These are phyloP conservation scores for Caenorhabditis brenneri DNA, from an alignment of 1,140 invertebrate genomes.

Conservation along the genomic window DNA sequence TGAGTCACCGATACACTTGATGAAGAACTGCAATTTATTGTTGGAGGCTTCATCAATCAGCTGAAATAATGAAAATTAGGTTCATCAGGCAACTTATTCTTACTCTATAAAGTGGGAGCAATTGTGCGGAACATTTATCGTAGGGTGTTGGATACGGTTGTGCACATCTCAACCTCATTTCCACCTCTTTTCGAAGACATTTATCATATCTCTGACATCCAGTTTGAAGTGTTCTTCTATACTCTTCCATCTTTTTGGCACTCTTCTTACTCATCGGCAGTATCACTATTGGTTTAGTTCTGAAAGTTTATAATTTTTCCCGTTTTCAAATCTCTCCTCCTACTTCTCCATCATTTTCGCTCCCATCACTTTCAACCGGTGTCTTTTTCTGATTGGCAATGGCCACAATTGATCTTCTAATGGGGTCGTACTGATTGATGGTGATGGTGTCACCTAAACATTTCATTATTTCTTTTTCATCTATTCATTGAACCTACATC, in stretches of 20 bases:
- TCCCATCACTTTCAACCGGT: constrained; percentile 26
- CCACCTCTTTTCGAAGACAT: constrained; percentile 9
- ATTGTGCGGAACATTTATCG: constrained; percentile 7
- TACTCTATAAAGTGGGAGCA: constrained; percentile 20
- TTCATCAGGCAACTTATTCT: not conserved
- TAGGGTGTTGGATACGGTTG: constrained; percentile 16
- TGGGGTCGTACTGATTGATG: not conserved
- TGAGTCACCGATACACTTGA: not conserved
- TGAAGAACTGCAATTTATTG: constrained; percentile 30
- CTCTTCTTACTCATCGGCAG: constrained; percentile 7
- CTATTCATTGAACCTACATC: not conserved
- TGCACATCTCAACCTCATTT: constrained; percentile 15
- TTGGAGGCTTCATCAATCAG: constrained; percentile 9
- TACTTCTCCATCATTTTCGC: constrained; percentile 16
- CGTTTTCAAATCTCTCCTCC: not conserved
- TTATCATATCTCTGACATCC: constrained; percentile 21
- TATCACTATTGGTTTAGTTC: constrained; percentile 20
- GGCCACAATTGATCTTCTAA: constrained; percentile 8
- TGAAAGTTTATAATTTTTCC: not conserved
- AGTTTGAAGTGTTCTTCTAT: constrained; percentile 5
- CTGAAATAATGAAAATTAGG: not conserved
- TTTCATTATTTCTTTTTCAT: not conserved
- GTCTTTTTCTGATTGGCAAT: constrained; percentile 6
- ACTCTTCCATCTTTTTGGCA: not conserved
- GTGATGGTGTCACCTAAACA: not conserved